Percentiles rank a stretch among this genome's conserved stretches.
Evolutionary conservation across 2,797 vertebrate genomes (phyloP).

Genomic region (Anguilla obscura): DNA sequence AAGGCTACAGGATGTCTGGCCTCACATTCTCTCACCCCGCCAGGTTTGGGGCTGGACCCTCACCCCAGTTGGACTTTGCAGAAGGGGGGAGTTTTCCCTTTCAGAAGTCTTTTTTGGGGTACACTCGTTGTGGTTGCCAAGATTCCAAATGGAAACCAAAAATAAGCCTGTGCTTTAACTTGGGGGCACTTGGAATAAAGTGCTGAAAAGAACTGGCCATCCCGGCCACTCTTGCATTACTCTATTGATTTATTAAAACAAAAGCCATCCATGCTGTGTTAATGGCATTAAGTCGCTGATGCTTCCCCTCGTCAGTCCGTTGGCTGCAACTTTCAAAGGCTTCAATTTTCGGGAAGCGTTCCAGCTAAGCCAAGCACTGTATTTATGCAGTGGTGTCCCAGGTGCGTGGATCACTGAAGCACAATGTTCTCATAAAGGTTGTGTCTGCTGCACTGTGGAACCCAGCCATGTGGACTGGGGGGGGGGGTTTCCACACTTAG

Average conservation of each 20-base stretch:
- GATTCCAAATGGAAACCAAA: background rate
- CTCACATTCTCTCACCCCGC: background rate
- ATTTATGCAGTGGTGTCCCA: background rate
- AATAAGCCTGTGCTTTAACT: background rate
- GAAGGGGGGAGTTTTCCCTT: background rate
- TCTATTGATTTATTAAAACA: background rate
- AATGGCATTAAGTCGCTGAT: background rate
- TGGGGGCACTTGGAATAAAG: background rate
- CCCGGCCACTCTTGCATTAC: background rate
- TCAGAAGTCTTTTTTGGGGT: background rate
- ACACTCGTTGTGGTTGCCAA: background rate
- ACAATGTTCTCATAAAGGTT: background rate
- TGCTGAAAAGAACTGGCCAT: background rate
- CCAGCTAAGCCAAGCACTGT: background rate
- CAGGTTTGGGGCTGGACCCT: background rate
- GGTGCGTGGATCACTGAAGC: conserved; percentile 17
- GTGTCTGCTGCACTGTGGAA: background rate
- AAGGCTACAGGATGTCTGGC: too few species aligned
- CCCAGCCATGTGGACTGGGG: background rate
- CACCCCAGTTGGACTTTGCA: background rate
- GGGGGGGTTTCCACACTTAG: background rate
- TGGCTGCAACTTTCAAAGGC: background rate
- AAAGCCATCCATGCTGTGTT: background rate
- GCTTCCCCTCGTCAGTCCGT: background rate
- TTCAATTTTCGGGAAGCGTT: background rate